Percentiles rank a stretch among this genome's conserved stretches.
These are phyloP conservation scores for Halictus quadricinctus DNA, from an alignment of 2,888 invertebrate species.

Conservation along the genomic window DNA sequence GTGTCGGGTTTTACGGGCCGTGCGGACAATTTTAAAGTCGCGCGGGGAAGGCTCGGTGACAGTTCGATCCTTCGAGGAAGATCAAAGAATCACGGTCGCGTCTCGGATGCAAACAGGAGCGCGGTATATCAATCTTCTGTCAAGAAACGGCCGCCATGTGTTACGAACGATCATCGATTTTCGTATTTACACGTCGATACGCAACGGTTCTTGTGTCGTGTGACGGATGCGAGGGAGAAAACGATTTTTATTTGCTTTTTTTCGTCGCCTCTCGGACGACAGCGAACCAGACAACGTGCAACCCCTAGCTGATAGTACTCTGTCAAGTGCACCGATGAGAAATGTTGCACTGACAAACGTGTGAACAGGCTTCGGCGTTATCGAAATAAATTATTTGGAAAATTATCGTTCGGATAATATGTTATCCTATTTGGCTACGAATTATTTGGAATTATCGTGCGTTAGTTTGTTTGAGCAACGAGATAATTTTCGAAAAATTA, in stretches of 20 bases:
- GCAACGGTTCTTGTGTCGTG: not conserved
- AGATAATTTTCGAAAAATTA: no score
- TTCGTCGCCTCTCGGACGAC: not conserved
- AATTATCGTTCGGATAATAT: no score
- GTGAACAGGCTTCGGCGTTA: not conserved
- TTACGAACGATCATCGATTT: slow-evolving; percentile 30
- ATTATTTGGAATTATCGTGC: no score
- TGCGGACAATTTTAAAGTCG: slow-evolving; percentile 31
- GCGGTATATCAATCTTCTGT: slow-evolving; percentile 34
- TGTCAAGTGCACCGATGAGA: not conserved
- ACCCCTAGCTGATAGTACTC: not conserved
- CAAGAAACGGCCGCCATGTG: slow-evolving; percentile 49
- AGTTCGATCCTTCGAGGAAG: slow-evolving; percentile 51
- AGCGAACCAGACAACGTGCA: not conserved
- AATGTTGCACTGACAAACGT: not conserved
- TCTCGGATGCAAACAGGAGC: slow-evolving; percentile 28
- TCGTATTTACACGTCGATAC: slow-evolving; percentile 13
- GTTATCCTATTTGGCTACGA: no score
- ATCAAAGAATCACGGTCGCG: slow-evolving; percentile 48
- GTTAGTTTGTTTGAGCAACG: no score
- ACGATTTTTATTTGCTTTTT: not conserved
- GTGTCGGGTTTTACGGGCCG: slow-evolving; percentile 57
- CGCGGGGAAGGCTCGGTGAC: slow-evolving; percentile 19
- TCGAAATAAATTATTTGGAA: no score
- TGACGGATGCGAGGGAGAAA: not conserved